These are phyloP conservation scores for Holothuria glaberrima DNA, from an alignment of 35 echinoderm and acorn worm genomes.

Conservation along the genomic window DNA sequence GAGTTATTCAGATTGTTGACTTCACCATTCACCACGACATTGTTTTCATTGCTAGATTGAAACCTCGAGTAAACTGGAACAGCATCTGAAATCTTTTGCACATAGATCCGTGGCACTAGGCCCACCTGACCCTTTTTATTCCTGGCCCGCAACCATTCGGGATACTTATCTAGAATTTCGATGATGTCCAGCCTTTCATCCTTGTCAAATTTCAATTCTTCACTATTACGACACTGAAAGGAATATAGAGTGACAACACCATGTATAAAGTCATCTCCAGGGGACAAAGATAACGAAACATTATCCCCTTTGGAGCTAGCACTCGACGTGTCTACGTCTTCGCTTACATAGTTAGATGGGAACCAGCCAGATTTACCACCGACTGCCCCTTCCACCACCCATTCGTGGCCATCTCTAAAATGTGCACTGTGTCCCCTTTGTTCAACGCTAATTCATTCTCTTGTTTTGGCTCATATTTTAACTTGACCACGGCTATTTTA, in stretches of 20 bases:
- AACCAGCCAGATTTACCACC: conserved; percentile 89
- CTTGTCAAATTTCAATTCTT: conserved; percentile 93
- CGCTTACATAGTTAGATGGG: conserved; percentile 96
- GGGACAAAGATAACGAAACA: background rate
- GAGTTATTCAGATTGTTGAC: background rate
- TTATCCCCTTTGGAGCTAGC: conserved; percentile 80
- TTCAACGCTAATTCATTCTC: conserved; percentile 80
- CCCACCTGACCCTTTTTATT: conserved; percentile 74
- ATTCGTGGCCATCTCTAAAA: conserved; percentile 89
- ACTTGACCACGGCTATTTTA: conserved; percentile 73
- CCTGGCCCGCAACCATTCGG: conserved; percentile 95
- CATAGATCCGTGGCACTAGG: conserved; percentile 93
- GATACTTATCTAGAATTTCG: conserved; percentile 86
- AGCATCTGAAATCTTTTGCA: conserved; percentile 72
- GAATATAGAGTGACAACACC: conserved; percentile 81
- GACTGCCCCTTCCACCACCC: conserved; percentile 97
- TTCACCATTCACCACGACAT: background rate
- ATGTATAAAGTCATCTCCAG: conserved; percentile 81
- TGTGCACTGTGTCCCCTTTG: conserved; percentile 82
- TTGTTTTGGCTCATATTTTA: conserved; percentile 73
- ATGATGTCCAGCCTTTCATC: conserved; percentile 89
- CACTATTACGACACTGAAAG: conserved; percentile 86
- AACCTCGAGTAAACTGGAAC: conserved; percentile 62
- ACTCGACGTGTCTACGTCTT: conserved; percentile 64
- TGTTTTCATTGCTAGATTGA: conserved; percentile 48